These are phyloP conservation scores for Rhabdophis nuchalis DNA, from an alignment of 2,797 vertebrate species.

Conservation along the genomic window DNA sequence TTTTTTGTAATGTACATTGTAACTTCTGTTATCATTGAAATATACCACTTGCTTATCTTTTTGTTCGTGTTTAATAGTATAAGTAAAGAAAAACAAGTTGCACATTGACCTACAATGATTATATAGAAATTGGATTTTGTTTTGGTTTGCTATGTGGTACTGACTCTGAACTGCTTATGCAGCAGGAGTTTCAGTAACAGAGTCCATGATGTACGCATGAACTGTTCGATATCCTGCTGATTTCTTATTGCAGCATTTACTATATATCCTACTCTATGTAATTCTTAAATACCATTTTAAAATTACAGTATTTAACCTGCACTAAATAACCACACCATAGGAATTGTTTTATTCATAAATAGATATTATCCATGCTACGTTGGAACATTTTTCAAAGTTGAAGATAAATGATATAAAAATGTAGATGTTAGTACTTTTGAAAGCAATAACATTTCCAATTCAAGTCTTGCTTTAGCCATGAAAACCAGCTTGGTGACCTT, in stretches of 20 bases:
- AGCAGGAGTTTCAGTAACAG: neutral
- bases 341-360: neutral
- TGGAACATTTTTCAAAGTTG: neutral
- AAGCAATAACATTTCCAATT: neutral
- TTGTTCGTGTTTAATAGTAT: too few relatives aligned
- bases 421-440: neutral
- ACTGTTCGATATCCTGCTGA: neutral
- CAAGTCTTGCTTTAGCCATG: neutral
- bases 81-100: too few relatives aligned
- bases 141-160: neutral
- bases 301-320: neutral
- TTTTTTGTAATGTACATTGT: neutral
- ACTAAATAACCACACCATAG: neutral
- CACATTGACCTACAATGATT: neutral
- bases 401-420: neutral
- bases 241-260: neutral
- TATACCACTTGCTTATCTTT: too few relatives aligned
- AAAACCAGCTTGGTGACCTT: neutral
- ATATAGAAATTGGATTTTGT: neutral
- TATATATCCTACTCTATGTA: neutral
- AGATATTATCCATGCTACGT: neutral
- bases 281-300: neutral
- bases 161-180: neutral
- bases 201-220: neutral
- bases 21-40: neutral